Evolutionary conservation across 1,140 invertebrate species (phyloP).

Genomic region (Leptinotarsa defecta): DNA sequence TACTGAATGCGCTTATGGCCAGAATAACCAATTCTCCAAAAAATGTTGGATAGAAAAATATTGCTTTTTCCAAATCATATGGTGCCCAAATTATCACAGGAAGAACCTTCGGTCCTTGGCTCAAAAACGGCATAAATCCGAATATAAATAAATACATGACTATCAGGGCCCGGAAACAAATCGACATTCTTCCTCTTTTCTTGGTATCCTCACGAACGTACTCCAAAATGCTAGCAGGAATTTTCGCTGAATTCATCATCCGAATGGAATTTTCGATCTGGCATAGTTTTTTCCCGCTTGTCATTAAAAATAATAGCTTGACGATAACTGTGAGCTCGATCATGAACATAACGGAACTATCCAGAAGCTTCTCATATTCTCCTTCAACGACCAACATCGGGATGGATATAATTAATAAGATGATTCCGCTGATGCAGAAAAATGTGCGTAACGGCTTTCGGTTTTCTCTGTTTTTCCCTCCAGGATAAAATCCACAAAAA

Average conservation of each 20-base stretch:
- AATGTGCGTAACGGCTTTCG: not conserved
- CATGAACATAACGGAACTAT: not conserved
- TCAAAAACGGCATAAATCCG: not conserved
- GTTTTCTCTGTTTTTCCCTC: not conserved
- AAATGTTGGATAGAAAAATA: not conserved
- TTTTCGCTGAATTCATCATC: not conserved
- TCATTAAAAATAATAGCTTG: not conserved
- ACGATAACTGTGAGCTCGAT: not conserved
- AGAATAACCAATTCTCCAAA: not conserved
- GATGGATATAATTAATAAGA: not conserved
- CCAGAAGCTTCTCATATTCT: not conserved
- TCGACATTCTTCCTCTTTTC: not conserved
- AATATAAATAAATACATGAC: not conserved
- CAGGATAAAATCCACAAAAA: not conserved
- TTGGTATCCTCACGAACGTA: not conserved
- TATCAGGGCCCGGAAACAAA: not conserved
- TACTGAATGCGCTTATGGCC: not conserved
- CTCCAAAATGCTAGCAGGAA: not conserved
- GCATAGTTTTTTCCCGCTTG: not conserved
- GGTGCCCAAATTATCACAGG: slow-evolving; percentile 6
- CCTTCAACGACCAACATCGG: not conserved
- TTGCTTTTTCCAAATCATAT: not conserved
- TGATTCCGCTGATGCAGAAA: not conserved
- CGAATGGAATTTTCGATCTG: not conserved
- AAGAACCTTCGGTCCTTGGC: not conserved